Evolutionary conservation across 1,140 invertebrate genomes (phyloP), one percentile per base, ranked within the genome.

Genomic region (Drosophila insularis): DNA sequence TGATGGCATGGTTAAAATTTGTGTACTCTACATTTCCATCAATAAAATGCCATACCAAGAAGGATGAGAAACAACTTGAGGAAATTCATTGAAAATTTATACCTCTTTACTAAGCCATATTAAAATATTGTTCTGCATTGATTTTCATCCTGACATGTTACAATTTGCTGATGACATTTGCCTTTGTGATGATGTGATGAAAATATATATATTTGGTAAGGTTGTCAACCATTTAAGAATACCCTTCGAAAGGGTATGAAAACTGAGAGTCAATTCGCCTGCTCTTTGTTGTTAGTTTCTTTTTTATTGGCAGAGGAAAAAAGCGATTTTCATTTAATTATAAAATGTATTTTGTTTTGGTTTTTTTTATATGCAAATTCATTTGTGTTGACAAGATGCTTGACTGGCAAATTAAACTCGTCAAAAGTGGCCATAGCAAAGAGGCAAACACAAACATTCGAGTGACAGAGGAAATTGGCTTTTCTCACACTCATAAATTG

Each of bases 351-450:
- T 61, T 46, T 14, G 37, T 54, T 21, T 35, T 60, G 17, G 32
- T n/a, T 66, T 59, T 55, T 54, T 35, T 27, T 68, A n/a, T 70
- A 46, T 37, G 65, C 23, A 64, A 63, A 67, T 74, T 71, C 55
- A 70, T 65, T 65, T 78, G 69, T 71, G 66, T 69, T 86, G 67
- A 81, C 81, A 78, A 79, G 80, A 63, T 75, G 64, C 80, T 81
- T 82, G 80, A 82, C 80, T 82, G 70, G 56, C 63, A 81, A 67
- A 74, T 67, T 74, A 67, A 61, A 32, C 74, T 11, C 59, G 54
- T 77, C 65, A 63, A 74, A 55, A 67, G 54, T 60, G 62, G 27
- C 14, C 17, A 58, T 40, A 11, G 43, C 63, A 60, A 66, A 68
- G 14, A 35, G 46, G 60, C 71, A 37, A 69, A 68, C 56, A 50